A percentile compares a stretch with the other conserved stretches of the same genome.
These are phyloP conservation scores for Hydropsyche tenuis DNA, from an alignment of 1,140 invertebrate species.

Conservation along the genomic window DNA sequence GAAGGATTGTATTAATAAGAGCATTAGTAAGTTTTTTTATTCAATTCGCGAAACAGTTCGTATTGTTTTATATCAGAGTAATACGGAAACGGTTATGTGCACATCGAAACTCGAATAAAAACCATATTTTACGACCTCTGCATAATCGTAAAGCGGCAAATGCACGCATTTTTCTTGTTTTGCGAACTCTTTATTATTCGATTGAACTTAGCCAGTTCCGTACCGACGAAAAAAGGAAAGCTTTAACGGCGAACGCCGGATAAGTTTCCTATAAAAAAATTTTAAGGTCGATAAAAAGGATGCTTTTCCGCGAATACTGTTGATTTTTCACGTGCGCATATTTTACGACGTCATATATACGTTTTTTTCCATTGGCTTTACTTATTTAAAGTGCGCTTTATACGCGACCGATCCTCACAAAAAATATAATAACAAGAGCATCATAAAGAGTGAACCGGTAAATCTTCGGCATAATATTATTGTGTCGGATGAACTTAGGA, in stretches of 20 bases:
- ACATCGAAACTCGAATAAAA: no score
- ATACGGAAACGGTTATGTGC: no score
- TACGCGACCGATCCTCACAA: neutral
- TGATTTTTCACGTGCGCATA: neutral
- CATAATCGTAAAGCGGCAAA: no score
- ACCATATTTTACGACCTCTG: no score
- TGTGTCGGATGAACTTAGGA: constrained; percentile 1
- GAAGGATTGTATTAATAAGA: no score
- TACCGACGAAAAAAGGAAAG: neutral
- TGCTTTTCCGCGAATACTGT: neutral
- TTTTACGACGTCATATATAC: constrained; percentile 16
- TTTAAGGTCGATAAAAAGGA: constrained; percentile 20
- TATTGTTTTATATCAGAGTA: no score
- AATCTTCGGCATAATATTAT: constrained; percentile 22
- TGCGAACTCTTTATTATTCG: no score
- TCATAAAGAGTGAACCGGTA: constrained; percentile 18
- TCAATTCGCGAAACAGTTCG: no score
- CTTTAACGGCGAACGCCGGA: constrained; percentile 5
- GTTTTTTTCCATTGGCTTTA: constrained; percentile 10
- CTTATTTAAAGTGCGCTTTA: constrained; percentile 26
- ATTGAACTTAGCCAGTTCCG: no score
- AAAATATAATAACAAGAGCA: neutral
- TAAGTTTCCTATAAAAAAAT: constrained; percentile 11
- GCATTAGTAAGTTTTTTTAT: no score
- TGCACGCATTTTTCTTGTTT: no score